Percentiles rank a stretch among this genome's conserved stretches.
phyloP scores from a whole-genome alignment of 1,140 invertebrate genomes.

The Lineus longissimus region DNA sequence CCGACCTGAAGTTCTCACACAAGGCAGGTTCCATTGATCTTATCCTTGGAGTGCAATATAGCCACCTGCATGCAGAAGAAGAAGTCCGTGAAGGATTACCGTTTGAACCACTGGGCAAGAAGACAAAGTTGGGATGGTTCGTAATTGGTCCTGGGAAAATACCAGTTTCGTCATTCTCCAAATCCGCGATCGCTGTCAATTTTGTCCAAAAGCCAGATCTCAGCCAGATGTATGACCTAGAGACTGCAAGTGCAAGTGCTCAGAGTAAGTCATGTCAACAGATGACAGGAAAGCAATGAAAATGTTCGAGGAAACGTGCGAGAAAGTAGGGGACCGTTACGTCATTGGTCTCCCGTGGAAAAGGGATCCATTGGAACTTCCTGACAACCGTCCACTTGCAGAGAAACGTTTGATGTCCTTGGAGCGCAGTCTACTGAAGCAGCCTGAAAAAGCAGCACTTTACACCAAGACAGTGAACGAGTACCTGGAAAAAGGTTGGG shows the following conservation, averaged over 20 bases:
- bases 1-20: neutral
- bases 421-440: neutral
- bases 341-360: neutral
- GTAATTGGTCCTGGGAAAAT: no score
- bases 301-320: no score
- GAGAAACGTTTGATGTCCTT: neutral
- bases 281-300: neutral
- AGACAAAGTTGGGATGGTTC: neutral
- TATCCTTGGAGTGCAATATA: slow-evolving; percentile 8
- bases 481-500: neutral
- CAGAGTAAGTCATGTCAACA: neutral
- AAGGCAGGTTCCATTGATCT: neutral
- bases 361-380: neutral
- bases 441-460: neutral
- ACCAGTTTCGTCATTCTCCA: neutral
- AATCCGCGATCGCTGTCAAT: neutral
- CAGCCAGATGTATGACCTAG: no score
- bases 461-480: neutral
- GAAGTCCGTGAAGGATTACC: slow-evolving; percentile 1
- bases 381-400: neutral
- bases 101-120: slow-evolving; percentile 3
- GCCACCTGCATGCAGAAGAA: slow-evolving; percentile 5
- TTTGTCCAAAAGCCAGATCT: neutral
- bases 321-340: no score
- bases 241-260: neutral